Evolutionary conservation across 1,140 invertebrate genomes (phyloP).

Genomic region (Euwallacea fornicatus): DNA sequence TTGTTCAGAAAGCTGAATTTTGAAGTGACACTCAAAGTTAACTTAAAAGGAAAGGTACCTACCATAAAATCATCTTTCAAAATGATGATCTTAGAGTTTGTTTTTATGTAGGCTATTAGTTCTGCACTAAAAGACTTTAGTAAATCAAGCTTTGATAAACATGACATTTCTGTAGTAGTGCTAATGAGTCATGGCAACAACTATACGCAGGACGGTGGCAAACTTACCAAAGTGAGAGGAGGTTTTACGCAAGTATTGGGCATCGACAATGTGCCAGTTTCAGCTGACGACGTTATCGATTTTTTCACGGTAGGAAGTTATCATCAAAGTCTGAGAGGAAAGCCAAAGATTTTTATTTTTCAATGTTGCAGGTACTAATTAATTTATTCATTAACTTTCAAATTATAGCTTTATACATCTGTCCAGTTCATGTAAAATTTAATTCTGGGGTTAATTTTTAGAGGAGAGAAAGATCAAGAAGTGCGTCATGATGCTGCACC

Average conservation of each 20-base stretch:
- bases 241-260: conserved; percentile 51
- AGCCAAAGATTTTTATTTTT: conserved; percentile 81
- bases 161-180: conserved; percentile 61
- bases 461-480: conserved; percentile 20
- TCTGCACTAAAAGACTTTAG: conserved; percentile 29
- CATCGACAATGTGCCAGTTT: conserved; percentile 54
- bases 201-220: conserved; percentile 26
- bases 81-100: background rate
- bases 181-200: conserved; percentile 62
- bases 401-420: background rate
- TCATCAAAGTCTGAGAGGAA: conserved; percentile 59
- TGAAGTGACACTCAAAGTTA: conserved; percentile 48
- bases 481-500: conserved; percentile 27
- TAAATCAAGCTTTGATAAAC: conserved; percentile 35
- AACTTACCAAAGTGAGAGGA: conserved; percentile 28
- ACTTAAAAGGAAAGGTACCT: conserved; percentile 33
- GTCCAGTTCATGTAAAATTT: background rate
- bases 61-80: background rate
- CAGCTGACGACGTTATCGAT: conserved; percentile 57
- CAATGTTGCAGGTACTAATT: conserved; percentile 55
- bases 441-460: conserved; percentile 11
- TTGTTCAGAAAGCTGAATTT: conserved; percentile 62
- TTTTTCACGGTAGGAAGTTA: conserved; percentile 65
- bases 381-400: background rate
- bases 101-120: background rate